phyloP scores from a whole-genome alignment of 1,140 invertebrate species.

The Myzus persicae region DNA sequence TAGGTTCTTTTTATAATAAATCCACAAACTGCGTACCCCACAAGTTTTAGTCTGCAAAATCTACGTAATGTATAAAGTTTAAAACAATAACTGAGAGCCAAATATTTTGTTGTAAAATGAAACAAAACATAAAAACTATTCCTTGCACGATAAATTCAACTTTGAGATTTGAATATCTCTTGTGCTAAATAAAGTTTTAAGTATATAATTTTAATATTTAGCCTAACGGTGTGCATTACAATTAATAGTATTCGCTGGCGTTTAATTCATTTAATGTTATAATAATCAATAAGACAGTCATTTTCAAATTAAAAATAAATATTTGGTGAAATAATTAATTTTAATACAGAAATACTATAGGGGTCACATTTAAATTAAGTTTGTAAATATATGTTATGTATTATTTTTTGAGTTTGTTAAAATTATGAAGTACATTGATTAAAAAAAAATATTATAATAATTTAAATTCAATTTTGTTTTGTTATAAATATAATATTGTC shows the following conservation, averaged over 20 bases:
- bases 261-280: not conserved
- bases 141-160: not conserved
- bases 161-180: conserved; percentile 23
- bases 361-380: too few relatives aligned
- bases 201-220: not conserved
- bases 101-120: conserved; percentile 1
- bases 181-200: not conserved
- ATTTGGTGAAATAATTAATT: not conserved
- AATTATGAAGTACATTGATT: too few relatives aligned
- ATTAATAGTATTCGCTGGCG: not conserved
- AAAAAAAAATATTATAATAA: too few relatives aligned
- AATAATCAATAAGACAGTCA: not conserved
- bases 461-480: not conserved
- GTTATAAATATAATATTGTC: not conserved
- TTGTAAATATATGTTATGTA: too few relatives aligned
- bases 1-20: conserved; percentile 20
- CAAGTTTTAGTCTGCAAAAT: conserved; percentile 17
- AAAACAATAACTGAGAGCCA: conserved; percentile 37
- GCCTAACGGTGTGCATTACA: not conserved
- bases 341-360: not conserved
- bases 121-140: conserved; percentile 22
- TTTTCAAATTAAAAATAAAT: not conserved
- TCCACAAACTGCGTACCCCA: not conserved
- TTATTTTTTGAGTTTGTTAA: too few relatives aligned
- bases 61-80: conserved; percentile 36